These are phyloP conservation scores for Melieria omissa DNA, from an alignment of 2,888 invertebrate species.

Conservation along the genomic window DNA sequence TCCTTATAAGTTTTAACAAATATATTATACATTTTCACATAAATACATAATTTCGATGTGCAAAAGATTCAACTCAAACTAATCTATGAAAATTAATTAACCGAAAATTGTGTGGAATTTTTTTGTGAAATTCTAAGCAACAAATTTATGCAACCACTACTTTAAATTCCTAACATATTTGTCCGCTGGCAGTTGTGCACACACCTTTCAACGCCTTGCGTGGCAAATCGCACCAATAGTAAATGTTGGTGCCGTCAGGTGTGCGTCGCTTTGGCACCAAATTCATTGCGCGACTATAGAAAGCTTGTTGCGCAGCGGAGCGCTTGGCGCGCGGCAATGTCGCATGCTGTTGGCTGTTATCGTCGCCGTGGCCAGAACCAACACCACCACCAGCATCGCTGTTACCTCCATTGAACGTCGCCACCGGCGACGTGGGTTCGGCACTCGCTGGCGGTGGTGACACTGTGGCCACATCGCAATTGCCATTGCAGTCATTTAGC, in stretches of 20 bases:
- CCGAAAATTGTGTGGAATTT: no score
- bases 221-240: slow-evolving; percentile 88
- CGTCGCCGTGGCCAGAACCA: slow-evolving; percentile 25
- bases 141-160: no score
- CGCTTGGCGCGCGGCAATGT: slow-evolving; percentile 60
- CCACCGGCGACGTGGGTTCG: slow-evolving; percentile 35
- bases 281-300: slow-evolving; percentile 61
- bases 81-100: no score
- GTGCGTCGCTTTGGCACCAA: slow-evolving; percentile 81
- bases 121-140: no score
- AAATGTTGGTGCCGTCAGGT: slow-evolving; percentile 85
- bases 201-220: slow-evolving; percentile 70
- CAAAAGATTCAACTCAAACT: no score
- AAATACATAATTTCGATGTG: no score
- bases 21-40: no score
- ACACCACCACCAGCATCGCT: slow-evolving; percentile 64
- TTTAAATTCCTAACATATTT: no score
- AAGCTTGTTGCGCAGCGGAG: slow-evolving; percentile 55
- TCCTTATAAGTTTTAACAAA: no score
- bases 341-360: slow-evolving; percentile 41
- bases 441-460: slow-evolving; percentile 23
- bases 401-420: slow-evolving; percentile 13
- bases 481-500: slow-evolving; percentile 59
- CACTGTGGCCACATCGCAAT: slow-evolving; percentile 42
- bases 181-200: neutral